These are phyloP conservation scores for Cyprinodon diabolis DNA, from an alignment of 2,797 vertebrate species.

Conservation along the genomic window DNA sequence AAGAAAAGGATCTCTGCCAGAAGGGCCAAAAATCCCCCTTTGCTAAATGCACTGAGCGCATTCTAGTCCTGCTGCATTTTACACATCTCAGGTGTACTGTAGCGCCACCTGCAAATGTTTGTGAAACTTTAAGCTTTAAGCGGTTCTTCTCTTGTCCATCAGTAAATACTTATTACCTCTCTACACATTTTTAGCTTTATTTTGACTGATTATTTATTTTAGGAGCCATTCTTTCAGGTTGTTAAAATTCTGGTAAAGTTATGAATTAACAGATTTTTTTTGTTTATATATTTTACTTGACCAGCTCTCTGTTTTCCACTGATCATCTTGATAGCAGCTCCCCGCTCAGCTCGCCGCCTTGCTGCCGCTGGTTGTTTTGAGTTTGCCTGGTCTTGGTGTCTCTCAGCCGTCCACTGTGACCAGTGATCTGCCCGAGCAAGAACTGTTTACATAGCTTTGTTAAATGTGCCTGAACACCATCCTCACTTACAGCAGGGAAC, in stretches of 20 bases:
- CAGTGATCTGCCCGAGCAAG: slow-evolving; percentile 8
- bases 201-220: too few relatives aligned
- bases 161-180: too few relatives aligned
- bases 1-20: not conserved
- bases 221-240: too few relatives aligned
- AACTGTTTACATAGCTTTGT: slow-evolving; percentile 28
- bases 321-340: not conserved
- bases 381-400: not conserved
- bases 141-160: too few relatives aligned
- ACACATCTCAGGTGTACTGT: not conserved
- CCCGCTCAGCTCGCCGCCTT: not conserved
- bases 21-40: not conserved
- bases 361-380: not conserved
- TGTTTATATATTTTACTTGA: not conserved
- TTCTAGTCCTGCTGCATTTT: not conserved
- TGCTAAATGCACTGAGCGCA: not conserved
- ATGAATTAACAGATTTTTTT: not conserved
- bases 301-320: not conserved
- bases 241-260: too few relatives aligned
- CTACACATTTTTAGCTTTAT: too few relatives aligned
- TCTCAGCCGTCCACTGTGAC: slow-evolving; percentile 13
- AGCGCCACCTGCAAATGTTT: not conserved
- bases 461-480: slow-evolving; percentile 21
- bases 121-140: not conserved
- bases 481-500: not conserved